Conservation (phyloP, 2,888 invertebrate species). For the Mamestra brassicae region DNA sequence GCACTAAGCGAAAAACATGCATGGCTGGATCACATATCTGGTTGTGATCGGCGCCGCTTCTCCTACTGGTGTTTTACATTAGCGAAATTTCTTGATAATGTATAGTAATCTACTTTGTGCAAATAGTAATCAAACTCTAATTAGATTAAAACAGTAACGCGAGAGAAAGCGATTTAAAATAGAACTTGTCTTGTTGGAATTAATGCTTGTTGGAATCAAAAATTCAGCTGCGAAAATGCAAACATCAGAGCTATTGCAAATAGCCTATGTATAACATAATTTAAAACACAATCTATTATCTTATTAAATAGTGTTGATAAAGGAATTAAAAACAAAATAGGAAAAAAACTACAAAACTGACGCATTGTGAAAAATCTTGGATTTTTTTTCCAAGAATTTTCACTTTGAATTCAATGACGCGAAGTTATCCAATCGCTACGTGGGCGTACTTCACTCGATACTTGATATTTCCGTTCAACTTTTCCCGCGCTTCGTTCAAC, state of each 20-base stretch:
- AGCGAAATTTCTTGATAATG: too few relatives aligned
- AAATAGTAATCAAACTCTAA: background rate
- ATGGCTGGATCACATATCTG: background rate
- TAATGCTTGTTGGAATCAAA: background rate
- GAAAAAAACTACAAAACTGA: too few relatives aligned
- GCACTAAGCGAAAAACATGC: background rate
- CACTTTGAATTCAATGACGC: slow-evolving; percentile 9
- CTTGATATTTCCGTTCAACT: slow-evolving; percentile 78
- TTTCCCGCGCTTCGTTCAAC: slow-evolving; percentile 80
- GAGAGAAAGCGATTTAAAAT: background rate
- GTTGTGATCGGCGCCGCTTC: background rate
- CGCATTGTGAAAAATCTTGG: too few relatives aligned
- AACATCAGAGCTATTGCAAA: too few relatives aligned
- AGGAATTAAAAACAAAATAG: too few relatives aligned
- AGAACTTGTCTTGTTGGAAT: background rate
- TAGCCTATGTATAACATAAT: too few relatives aligned
- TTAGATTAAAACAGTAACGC: background rate
- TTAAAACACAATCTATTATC: too few relatives aligned
- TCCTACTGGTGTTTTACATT: background rate
- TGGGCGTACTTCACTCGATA: slow-evolving; percentile 63
- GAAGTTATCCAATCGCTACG: slow-evolving; percentile 50
- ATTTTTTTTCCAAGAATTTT: slow-evolving; percentile 34
- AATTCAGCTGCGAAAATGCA: too few relatives aligned
- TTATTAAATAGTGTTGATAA: too few relatives aligned
- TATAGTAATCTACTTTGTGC: too few relatives aligned